phyloP scores from a whole-genome alignment of 2,797 vertebrate genomes.

The Agapornis canus region DNA sequence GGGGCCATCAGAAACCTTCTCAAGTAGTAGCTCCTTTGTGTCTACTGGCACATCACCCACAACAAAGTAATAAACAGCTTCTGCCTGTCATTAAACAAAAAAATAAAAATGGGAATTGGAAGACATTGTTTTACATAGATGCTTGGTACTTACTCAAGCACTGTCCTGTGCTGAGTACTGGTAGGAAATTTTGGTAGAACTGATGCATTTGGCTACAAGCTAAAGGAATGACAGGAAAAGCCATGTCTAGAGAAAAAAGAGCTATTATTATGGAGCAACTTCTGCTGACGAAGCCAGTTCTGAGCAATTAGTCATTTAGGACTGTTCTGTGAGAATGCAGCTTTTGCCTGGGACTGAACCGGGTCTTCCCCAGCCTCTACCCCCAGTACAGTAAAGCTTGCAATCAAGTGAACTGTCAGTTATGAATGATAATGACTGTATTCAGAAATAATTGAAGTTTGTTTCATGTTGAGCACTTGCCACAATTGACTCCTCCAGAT shows the following conservation, averaged over 20 bases:
- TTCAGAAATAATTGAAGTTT: neutral
- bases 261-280: neutral
- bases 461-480: neutral
- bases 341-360: neutral
- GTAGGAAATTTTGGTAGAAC: neutral
- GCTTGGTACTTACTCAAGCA: neutral
- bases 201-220: neutral
- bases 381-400: neutral
- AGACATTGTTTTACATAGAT: neutral
- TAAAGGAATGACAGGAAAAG: neutral
- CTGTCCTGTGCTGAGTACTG: neutral
- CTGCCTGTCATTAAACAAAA: constrained; percentile 67
- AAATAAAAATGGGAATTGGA: neutral
- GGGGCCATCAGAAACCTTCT: constrained; percentile 35
- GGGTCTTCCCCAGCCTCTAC: neutral
- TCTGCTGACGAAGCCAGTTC: neutral
- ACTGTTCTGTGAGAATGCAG: neutral
- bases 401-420: neutral
- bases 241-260: neutral
- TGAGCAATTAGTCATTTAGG: neutral
- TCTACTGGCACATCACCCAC: constrained; percentile 75
- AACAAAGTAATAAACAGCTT: constrained; percentile 81
- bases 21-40: constrained; percentile 65
- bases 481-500: neutral
- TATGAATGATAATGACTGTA: neutral